Evolutionary conservation across 1,140 invertebrate genomes (phyloP).

Genomic region (Dolichoris vasculosae): DNA sequence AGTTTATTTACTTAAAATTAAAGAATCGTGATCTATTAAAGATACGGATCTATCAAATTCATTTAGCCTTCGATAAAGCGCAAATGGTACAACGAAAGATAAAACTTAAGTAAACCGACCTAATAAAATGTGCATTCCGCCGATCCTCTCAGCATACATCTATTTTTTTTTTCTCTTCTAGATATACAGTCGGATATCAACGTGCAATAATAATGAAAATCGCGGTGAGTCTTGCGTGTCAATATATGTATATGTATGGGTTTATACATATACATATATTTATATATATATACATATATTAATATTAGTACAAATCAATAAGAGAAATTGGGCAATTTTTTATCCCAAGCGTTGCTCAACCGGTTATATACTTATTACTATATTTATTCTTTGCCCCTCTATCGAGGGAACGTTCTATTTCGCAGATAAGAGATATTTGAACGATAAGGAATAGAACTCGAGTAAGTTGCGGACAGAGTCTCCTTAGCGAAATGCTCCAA

Average conservation of each 20-base stretch:
- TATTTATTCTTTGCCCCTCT: constrained; percentile 3
- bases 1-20: neutral
- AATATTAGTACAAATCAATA: constrained; percentile 65
- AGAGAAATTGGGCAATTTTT: constrained; percentile 50
- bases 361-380: constrained; percentile 30
- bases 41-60: neutral
- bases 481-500: neutral
- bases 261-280: constrained; percentile 30
- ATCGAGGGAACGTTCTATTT: neutral
- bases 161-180: constrained; percentile 9
- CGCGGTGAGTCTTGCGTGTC: constrained; percentile 60
- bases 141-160: constrained; percentile 18
- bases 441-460: constrained; percentile 35
- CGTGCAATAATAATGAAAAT: constrained; percentile 60
- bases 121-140: constrained; percentile 10
- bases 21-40: too few relatives aligned
- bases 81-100: neutral
- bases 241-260: constrained; percentile 53
- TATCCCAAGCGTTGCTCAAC: constrained; percentile 52
- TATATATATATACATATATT: constrained; percentile 51
- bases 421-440: constrained; percentile 16
- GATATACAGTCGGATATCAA: constrained; percentile 49
- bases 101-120: neutral
- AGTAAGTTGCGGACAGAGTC: neutral
- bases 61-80: neutral